Evolutionary conservation across 35 echinoderm and acorn worm genomes (phyloP), one percentile per base, ranked within the genome.

Genomic region (Apostichopus japonicus): DNA sequence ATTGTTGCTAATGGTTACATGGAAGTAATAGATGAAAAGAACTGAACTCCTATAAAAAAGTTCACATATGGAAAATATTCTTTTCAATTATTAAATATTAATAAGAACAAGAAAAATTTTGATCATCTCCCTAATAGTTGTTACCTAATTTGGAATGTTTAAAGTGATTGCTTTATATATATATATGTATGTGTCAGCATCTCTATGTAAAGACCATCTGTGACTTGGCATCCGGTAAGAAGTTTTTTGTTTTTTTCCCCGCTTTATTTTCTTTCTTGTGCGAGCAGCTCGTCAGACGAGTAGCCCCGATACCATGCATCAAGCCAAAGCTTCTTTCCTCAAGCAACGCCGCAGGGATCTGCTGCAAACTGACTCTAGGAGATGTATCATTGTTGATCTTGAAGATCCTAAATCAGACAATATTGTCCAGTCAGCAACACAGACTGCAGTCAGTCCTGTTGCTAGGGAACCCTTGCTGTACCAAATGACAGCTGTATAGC

Each of bases 241-340:
- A 44, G 1, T 4, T 78, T 22, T 16, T 78, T 78, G 23, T 24
- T 10, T n/a, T 78, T n/a, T 78, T n/a, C n/a, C 19, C 19, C 77
- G 51, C 13, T 78, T 78, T 10, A 33, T 80, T 24, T 80, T 79
- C 25, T 44, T 80, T 87, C 55, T 87, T 87, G 54, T 87, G 55
- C 55, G 55, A 65, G 22, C 23, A 87, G 83, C 83, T 87, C 83
- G 83, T 58, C 83, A 87, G 59, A 23, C 58, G 59, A 87, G 83
- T 65, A 87, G 83, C 56, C 83, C 83, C 25, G 83, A 87, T 56
- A 22, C 55, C 83, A 87, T 87, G 83, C 83, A 56, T 23, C 54
- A 57, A 56, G 52, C 83, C 55, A 87, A 65, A 65, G 83, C 83
- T 57, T 57, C 54, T 61, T 87, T 87, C 83, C 83, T 87, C 83